These are phyloP conservation scores for Chymomyza caudatula DNA, from an alignment of 2,888 invertebrate species.

Conservation along the genomic window DNA sequence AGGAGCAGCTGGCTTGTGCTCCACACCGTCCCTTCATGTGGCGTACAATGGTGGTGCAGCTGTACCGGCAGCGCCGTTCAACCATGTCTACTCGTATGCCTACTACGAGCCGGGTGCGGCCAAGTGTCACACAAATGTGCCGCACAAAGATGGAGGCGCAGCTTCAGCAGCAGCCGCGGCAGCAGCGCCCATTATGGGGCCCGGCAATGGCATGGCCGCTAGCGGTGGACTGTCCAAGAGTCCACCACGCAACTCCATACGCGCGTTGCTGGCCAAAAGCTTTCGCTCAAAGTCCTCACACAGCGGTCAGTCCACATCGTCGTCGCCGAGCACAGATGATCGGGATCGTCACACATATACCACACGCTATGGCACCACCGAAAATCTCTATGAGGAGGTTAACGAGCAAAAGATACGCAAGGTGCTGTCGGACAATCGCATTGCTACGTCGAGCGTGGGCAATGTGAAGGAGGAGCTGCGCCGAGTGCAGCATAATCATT, in stretches of 20 bases:
- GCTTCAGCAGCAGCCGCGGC: neutral
- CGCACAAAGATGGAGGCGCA: constrained; percentile 71
- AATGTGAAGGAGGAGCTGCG: constrained; percentile 91
- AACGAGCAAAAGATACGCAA: constrained; percentile 78
- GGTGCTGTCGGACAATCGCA: constrained; percentile 80
- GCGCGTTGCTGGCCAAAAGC: constrained; percentile 75
- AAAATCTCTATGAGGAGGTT: constrained; percentile 79
- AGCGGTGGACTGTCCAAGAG: constrained; percentile 72
- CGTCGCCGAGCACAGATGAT: constrained; percentile 72
- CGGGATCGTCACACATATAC: constrained; percentile 83
- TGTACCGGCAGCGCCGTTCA: constrained; percentile 57
- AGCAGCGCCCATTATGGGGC: constrained; percentile 12
- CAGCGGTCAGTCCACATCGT: constrained; percentile 69
- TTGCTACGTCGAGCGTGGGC: constrained; percentile 82
- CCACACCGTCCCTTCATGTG: constrained; percentile 56
- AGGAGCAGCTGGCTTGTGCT: constrained; percentile 33
- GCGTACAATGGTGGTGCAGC: constrained; percentile 56
- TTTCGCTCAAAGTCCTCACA: constrained; percentile 75
- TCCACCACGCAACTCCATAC: constrained; percentile 77
- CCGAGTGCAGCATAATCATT: constrained; percentile 89
- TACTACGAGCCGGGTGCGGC: constrained; percentile 87
- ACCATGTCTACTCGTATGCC: constrained; percentile 88
- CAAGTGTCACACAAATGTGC: constrained; percentile 82
- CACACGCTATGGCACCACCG: constrained; percentile 89
- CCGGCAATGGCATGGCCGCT: constrained; percentile 34